phyloP scores from a whole-genome alignment of 2,888 invertebrate genomes.

The Thumatha senex region DNA sequence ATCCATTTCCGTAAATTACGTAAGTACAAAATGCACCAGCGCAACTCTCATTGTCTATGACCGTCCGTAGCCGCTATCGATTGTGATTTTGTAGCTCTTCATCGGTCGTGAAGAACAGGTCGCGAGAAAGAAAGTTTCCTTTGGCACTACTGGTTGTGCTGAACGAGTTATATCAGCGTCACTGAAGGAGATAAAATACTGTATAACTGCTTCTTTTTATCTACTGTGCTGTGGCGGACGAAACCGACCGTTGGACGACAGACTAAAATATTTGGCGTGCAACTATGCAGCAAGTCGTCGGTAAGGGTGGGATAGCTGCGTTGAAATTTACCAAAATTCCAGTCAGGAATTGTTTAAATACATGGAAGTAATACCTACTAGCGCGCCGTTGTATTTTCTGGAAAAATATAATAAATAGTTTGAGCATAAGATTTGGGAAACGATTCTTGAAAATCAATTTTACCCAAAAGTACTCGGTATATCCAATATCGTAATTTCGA shows the following conservation, averaged over 20 bases:
- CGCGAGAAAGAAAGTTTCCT: too few species aligned
- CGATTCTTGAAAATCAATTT: neutral
- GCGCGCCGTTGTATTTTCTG: slow-evolving; percentile 8
- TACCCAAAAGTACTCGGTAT: neutral
- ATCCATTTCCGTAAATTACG: too few species aligned
- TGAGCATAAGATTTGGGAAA: neutral
- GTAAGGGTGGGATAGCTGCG: slow-evolving; percentile 35
- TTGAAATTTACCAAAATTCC: slow-evolving; percentile 37
- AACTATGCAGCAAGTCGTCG: slow-evolving; percentile 46
- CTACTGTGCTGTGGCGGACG: neutral
- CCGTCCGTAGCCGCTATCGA: neutral
- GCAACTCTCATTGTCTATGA: too few species aligned
- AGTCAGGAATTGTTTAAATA: slow-evolving; percentile 43
- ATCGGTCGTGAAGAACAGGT: too few species aligned
- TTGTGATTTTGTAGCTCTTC: too few species aligned
- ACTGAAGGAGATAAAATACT: too few species aligned
- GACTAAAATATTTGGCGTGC: slow-evolving; percentile 43
- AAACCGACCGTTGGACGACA: slow-evolving; percentile 13
- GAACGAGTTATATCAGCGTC: too few species aligned
- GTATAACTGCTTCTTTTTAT: too few species aligned
- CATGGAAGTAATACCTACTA: slow-evolving; percentile 21
- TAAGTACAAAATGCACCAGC: too few species aligned
- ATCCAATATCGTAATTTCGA: neutral
- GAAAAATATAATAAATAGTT: slow-evolving; percentile 8
- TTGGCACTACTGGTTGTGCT: too few species aligned